Evolutionary conservation across 2,888 invertebrate species (phyloP), one percentile per base, ranked within the genome.

Genomic region (Colletes collaris): DNA sequence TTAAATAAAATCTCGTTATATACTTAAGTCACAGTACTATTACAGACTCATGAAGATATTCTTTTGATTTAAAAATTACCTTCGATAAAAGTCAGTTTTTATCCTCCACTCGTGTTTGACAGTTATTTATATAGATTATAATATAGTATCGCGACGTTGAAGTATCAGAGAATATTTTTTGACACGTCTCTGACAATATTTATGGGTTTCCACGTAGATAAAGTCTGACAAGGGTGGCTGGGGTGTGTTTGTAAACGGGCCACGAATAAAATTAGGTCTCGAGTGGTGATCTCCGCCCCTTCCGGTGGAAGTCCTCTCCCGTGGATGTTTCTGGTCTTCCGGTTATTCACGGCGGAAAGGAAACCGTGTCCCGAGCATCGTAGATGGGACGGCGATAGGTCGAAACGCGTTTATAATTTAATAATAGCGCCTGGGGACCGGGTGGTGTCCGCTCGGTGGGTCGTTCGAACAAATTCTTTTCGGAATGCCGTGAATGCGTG

Each of bases 331-430:
- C 37, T 69, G 68, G 65, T 69, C 68, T 13, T 8, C 19, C 67
- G 58, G 62, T 76, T 62, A 75, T 76, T 62, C 60, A 46, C 10
- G 52, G 59, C 63, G 76, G 63, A 60, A 64, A 19, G 53, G 78
- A 56, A 65, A 53, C 55, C 27, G 55, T 19, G 13, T 19, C 8
- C 40, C 37, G 35, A 16, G 11, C 16, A 37, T 35, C 46, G 44
- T 68, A 69, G 71, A 76, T 79, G 79, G 79, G 40, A n/a, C 50
- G 59, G 35, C 74, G 79, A 76, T 79, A 82, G 58, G 62, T 79
- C 73, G 76, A 65, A 79, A 76, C 73, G 73, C 75, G 76, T 78
- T 84, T 84, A 83, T 81, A 83, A 83, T 84, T 83, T 80, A 78
- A 83, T 83, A 84, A 83, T 80, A 56, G 77, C 19, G 4, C n/a